Base-by-base conservation (phyloP, 2,888 invertebrate genomes). In the Allygus modestus region DNA sequence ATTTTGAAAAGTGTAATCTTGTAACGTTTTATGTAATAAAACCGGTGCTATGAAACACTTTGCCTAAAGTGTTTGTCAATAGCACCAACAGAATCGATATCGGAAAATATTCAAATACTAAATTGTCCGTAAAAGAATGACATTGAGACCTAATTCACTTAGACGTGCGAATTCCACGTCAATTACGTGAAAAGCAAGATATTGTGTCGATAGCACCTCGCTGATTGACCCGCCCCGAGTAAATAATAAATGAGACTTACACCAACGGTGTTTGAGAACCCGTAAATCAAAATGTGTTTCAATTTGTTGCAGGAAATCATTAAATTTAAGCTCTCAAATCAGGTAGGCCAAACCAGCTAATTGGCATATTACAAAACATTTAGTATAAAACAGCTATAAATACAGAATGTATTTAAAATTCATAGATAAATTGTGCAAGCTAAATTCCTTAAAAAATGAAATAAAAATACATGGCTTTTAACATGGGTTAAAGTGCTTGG, bases 231-330 rank as follows among this genome's bases (percentile, higher is more conserved):
- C 23, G 12, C 23, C 33, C 17, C 37, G 20, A 2, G 5, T 77
- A 51, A 77, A 77, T 77, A 77, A 77, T 77, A 77, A 46, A 77
- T 77, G 75, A 77, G 12, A 23, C 46, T 77, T 15, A 46, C 75
- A 26, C n/a, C 69, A 5, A 33, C 69, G 4, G 0, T 65, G 65
- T 65, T 65, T 65, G 65, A 17, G 28, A 15, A 28, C 15, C 26
- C 9, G 65, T 7, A 65, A 65, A 65, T 54, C 54, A 23, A n/a
- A n/a, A 15, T 23, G 54, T 54, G 15, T 46, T 2, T 9, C 37
- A 9, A n/a, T n/a, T n/a, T n/a, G n/a, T n/a, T n/a, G n/a, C n/a
- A n/a, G n/a, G n/a, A n/a, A n/a, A n/a, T n/a, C n/a, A 37, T 7
- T 7, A 11, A 37, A 37, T 7, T 37, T 37, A 11, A 7, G 37